Evolutionary conservation across 2,113 vertebrate species (phyloP).

Genomic region (Microtus montanus): DNA sequence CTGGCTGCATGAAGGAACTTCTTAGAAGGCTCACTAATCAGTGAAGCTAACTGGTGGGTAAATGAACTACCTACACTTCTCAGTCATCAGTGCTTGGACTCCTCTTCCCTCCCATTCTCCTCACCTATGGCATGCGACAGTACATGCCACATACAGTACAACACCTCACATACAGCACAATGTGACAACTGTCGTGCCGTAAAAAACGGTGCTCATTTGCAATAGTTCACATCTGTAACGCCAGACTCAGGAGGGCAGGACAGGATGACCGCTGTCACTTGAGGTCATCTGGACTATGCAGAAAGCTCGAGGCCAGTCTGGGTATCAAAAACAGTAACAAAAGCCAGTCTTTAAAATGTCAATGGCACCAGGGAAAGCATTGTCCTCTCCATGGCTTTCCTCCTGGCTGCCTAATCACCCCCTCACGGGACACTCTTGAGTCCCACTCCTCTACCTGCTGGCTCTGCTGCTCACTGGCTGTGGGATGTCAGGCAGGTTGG

Average conservation of each 20-base stretch:
- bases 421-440: not conserved
- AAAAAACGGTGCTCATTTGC: not conserved
- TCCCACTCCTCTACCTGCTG: not conserved
- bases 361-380: rapidly evolving
- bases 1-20: not conserved
- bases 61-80: not conserved
- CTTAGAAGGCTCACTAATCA: not conserved
- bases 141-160: not conserved
- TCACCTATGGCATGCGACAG: not conserved
- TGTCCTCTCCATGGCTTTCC: not conserved
- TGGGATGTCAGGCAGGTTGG: not conserved
- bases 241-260: not conserved
- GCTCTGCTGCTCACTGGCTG: not conserved
- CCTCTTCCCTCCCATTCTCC: not conserved
- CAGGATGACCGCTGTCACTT: no score
- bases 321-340: not conserved
- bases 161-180: no score
- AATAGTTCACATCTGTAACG: not conserved
- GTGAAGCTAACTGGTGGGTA: not conserved
- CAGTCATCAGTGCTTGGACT: not conserved
- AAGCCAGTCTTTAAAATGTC: not conserved
- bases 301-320: not conserved
- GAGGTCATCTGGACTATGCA: no score
- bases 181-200: not conserved
- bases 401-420: not conserved